These are phyloP conservation scores for Eurytoma adleriae DNA, from an alignment of 2,888 invertebrate genomes.

Conservation along the genomic window DNA sequence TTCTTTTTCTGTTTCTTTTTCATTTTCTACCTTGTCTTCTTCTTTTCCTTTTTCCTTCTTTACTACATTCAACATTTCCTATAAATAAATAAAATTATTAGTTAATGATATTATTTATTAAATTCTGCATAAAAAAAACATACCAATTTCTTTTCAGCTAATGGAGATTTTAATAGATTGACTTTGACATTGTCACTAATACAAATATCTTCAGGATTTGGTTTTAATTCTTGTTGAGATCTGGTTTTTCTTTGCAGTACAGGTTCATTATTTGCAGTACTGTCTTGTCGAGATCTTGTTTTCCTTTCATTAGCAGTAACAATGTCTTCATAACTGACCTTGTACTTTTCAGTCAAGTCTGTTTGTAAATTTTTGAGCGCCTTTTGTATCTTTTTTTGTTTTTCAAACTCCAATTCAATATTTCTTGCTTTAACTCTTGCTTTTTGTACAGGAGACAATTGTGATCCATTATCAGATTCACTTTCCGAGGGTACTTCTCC, in stretches of 20 bases:
- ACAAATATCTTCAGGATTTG: too few relatives aligned
- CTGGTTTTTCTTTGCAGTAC: conserved; percentile 5
- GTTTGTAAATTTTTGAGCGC: conserved; percentile 66
- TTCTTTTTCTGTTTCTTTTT: too few relatives aligned
- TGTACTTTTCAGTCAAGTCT: conserved; percentile 62
- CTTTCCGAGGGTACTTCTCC: conserved; percentile 70
- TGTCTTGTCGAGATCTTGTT: conserved; percentile 55
- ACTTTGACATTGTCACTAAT: neutral
- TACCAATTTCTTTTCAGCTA: conserved; percentile 25
- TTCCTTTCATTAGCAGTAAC: conserved; percentile 57
- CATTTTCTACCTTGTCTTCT: neutral
- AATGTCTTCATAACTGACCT: conserved; percentile 44
- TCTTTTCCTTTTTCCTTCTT: neutral
- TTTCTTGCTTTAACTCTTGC: conserved; percentile 69
- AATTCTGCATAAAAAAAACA: conserved; percentile 8
- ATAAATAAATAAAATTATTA: neutral
- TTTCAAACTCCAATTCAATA: conserved; percentile 66
- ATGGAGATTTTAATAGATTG: conserved; percentile 1
- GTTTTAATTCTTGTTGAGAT: too few relatives aligned
- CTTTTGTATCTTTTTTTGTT: conserved; percentile 62
- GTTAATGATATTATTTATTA: neutral
- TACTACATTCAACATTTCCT: neutral
- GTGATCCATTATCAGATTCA: conserved; percentile 69
- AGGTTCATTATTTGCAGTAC: conserved; percentile 13
- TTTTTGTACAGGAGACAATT: conserved; percentile 72